A percentile compares a stretch with the other conserved stretches of the same genome.
Evolutionary conservation across 2,888 invertebrate species (phyloP).

Genomic region (Pteria penguin): DNA sequence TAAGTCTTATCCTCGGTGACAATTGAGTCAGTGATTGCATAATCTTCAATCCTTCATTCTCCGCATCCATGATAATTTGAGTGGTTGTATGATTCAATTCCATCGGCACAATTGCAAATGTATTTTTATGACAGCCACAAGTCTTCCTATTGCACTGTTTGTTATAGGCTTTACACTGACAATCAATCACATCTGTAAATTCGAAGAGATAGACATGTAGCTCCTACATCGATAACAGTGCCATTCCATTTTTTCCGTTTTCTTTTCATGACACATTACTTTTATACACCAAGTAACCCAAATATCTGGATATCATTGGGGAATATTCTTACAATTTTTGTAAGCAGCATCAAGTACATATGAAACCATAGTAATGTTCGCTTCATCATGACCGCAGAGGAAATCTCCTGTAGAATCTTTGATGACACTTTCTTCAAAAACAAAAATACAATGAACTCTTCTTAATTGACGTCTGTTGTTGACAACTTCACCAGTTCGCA

Average conservation of each 20-base stretch:
- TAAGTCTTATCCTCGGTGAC: too few species aligned
- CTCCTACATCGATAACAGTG: neutral
- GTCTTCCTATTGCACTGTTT: neutral
- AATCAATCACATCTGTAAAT: neutral
- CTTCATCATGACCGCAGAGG: neutral
- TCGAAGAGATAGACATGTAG: neutral
- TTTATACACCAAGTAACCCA: slow-evolving; percentile 4
- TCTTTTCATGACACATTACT: slow-evolving; percentile 4
- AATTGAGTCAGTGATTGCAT: too few species aligned
- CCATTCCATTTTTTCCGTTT: slow-evolving; percentile 19
- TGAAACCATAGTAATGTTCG: neutral
- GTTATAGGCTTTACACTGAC: neutral
- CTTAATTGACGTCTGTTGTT: neutral
- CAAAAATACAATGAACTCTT: neutral
- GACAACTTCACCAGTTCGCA: neutral
- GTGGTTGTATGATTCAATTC: neutral
- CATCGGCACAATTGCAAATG: neutral
- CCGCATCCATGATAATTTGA: neutral
- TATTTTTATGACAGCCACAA: neutral
- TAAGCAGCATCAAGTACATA: too few species aligned
- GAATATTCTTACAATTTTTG: neutral
- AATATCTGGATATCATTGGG: neutral
- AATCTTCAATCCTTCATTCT: too few species aligned
- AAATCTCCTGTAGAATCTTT: neutral
- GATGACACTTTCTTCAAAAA: neutral